These are phyloP conservation scores for Dolomedes plantarius DNA, from an alignment of 2,888 invertebrate species.

Conservation along the genomic window DNA sequence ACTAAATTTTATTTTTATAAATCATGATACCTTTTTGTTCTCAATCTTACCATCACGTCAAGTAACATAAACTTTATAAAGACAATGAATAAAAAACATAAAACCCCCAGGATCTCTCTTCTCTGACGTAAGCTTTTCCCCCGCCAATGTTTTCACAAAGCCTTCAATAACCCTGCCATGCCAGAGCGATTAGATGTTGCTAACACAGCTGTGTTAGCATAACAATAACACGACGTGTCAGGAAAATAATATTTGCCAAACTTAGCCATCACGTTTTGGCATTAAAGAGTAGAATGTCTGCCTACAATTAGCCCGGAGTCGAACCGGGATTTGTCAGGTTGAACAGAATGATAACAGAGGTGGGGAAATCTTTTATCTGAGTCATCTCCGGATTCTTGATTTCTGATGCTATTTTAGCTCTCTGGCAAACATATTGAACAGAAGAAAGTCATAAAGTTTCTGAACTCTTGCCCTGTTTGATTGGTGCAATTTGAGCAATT, in stretches of 20 bases:
- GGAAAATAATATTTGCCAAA: slow-evolving; percentile 66
- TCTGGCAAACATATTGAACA: neutral
- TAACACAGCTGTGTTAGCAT: slow-evolving; percentile 69
- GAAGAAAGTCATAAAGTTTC: neutral
- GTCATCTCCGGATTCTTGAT: neutral
- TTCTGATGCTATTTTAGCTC: neutral
- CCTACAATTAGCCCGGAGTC: slow-evolving; percentile 30
- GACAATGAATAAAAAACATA: no score
- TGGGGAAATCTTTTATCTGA: neutral
- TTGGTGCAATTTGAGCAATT: neutral
- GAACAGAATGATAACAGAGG: slow-evolving; percentile 51
- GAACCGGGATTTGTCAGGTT: slow-evolving; percentile 52
- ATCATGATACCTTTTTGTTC: no score
- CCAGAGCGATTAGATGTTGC: slow-evolving; percentile 50
- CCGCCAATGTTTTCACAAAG: slow-evolving; percentile 48
- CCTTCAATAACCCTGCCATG: slow-evolving; percentile 39
- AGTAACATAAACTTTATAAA: no score
- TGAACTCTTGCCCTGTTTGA: neutral
- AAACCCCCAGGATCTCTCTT: neutral
- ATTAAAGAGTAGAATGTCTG: slow-evolving; percentile 27
- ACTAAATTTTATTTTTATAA: no score
- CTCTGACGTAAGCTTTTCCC: slow-evolving; percentile 16
- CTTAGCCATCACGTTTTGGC: slow-evolving; percentile 42
- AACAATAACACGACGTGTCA: slow-evolving; percentile 58
- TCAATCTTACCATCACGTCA: no score